Conservation (phyloP, 2,888 invertebrate genomes). For the Chesias legatella region DNA sequence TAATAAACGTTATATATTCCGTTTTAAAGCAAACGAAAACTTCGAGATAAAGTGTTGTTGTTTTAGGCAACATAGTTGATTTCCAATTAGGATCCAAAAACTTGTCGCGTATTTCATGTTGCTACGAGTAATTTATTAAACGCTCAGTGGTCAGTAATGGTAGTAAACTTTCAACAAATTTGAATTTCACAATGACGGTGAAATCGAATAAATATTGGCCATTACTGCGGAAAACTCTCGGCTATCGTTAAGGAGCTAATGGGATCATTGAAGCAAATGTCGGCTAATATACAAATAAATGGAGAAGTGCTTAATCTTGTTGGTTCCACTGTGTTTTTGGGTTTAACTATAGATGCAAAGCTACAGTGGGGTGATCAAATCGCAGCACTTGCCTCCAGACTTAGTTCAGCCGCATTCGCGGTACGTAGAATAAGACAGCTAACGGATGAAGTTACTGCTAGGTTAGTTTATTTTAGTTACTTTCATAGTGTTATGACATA, state of each 20-base stretch:
- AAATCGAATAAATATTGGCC: slow-evolving; percentile 43
- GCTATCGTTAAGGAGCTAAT: slow-evolving; percentile 29
- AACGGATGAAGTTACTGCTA: no score
- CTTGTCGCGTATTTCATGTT: slow-evolving; percentile 57
- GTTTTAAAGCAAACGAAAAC: slow-evolving; percentile 37
- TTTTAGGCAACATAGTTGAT: slow-evolving; percentile 52
- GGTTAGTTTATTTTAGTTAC: no score
- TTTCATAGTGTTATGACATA: no score
- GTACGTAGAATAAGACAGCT: no score
- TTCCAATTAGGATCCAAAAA: slow-evolving; percentile 61
- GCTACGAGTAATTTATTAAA: slow-evolving; percentile 50
- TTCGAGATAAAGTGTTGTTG: slow-evolving; percentile 43
- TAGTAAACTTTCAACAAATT: slow-evolving; percentile 47
- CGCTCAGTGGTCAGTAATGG: slow-evolving; percentile 44
- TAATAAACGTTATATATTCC: slow-evolving; percentile 15
- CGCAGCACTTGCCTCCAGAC: no score
- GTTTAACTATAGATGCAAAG: no score
- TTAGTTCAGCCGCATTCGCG: no score
- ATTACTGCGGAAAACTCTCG: slow-evolving; percentile 33
- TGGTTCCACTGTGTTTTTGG: no score
- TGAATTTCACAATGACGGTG: slow-evolving; percentile 44
- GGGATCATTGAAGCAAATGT: no score
- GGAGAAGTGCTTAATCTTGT: no score
- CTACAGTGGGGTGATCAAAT: no score
- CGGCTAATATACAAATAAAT: no score